These are phyloP conservation scores for Lutjanus argentimaculatus DNA, from an alignment of 2,797 vertebrate species.

Conservation along the genomic window DNA sequence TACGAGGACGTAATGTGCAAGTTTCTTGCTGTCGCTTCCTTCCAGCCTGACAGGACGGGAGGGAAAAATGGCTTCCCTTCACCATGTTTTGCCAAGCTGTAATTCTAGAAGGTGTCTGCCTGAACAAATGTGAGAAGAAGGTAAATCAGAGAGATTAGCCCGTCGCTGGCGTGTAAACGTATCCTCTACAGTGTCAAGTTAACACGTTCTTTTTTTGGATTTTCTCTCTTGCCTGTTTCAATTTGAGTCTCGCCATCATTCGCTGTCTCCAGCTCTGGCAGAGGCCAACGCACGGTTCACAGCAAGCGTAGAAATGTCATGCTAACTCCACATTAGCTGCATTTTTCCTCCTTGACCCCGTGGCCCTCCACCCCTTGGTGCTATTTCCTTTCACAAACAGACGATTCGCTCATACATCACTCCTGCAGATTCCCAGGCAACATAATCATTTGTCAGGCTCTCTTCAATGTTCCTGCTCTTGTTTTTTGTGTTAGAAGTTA, in stretches of 20 bases:
- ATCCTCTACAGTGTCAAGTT: slow-evolving; percentile 36
- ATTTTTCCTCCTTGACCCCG: slow-evolving; percentile 66
- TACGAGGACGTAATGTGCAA: slow-evolving; percentile 63
- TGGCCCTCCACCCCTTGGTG: slow-evolving; percentile 52
- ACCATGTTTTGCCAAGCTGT: slow-evolving; percentile 64
- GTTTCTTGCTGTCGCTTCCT: slow-evolving; percentile 75
- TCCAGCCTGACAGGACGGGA: slow-evolving; percentile 68
- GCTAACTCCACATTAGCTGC: slow-evolving; percentile 65
- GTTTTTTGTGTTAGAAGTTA: slow-evolving; percentile 20
- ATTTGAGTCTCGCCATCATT: slow-evolving; percentile 42
- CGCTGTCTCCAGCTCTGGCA: slow-evolving; percentile 49
- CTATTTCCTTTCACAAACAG: slow-evolving; percentile 79
- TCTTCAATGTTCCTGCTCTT: slow-evolving; percentile 30
- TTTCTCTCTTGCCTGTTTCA: slow-evolving; percentile 46
- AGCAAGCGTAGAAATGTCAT: slow-evolving; percentile 64
- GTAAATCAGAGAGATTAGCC: slow-evolving; percentile 58
- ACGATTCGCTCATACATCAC: slow-evolving; percentile 74
- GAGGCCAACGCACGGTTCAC: slow-evolving; percentile 68
- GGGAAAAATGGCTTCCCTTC: slow-evolving; percentile 62
- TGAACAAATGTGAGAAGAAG: slow-evolving; percentile 60
- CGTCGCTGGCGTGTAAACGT: slow-evolving; percentile 24
- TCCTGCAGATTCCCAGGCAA: slow-evolving; percentile 61
- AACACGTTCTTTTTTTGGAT: slow-evolving; percentile 22
- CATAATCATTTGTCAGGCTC: slow-evolving; percentile 62
- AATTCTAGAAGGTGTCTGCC: slow-evolving; percentile 70